Evolutionary conservation across 2,797 vertebrate genomes (phyloP), one percentile per base, ranked within the genome.

Genomic region (Oceanodroma leucorhoa): DNA sequence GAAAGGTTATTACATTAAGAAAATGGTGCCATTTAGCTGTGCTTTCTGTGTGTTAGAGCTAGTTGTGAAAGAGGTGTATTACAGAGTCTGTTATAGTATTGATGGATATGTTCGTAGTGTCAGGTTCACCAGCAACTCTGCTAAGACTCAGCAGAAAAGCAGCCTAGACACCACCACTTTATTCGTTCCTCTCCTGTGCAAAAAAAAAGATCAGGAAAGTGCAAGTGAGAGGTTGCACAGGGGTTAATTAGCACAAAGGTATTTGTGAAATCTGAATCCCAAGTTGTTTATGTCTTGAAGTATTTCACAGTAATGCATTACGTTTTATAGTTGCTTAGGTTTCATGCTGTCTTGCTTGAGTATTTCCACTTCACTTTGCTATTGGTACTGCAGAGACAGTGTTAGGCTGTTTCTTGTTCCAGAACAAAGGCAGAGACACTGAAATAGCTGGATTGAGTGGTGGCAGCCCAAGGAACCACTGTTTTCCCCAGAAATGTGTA

Each of bases 1-100:
- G 93, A 91, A 94, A 90, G 40, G 27, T 71, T 85, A 57, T 81
- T 85, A 34, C 58, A 85, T 81, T 87, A 88, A 89, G 53, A 57
- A 93, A 92, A 90, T 75, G 2, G 23, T 86, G 11, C 14, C 22
- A 67, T 92, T 93, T 81, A 87, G 16, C n/a, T 65, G 24, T 92
- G 17, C 26, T 75, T 7, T 62, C 40, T 70, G 45, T 66, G 26
- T 23, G 90, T 94, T 84, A 64, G 57, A 67, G 6, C 8, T 73
- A 65, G 36, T 29, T 82, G 43, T 64, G 55, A 83, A 87, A 76
- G 23, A 79, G 26, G 36, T 76, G 38, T 51, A 45, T 45, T 82
- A 73, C 30, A 54, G 30, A 43, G 29, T 43, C 19, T 87, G 54
- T 62, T 84, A 55, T 9, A 51, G 10, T 38, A 66, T 40, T 66